phyloP scores from a whole-genome alignment of 2,888 invertebrate species.

The Amphipyra berbera region DNA sequence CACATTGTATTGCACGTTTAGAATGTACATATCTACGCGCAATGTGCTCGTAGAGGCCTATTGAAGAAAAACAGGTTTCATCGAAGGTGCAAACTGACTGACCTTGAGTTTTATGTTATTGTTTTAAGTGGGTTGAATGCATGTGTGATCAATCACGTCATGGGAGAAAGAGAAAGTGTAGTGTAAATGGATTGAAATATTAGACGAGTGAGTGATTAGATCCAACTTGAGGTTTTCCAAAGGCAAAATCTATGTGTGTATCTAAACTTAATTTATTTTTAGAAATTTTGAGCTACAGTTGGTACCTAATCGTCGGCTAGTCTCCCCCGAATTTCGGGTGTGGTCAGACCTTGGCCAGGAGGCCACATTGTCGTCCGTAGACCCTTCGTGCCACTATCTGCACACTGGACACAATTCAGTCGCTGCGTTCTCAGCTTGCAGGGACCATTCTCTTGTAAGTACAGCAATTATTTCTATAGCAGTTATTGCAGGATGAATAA shows the following conservation, averaged over 20 bases:
- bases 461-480: not conserved
- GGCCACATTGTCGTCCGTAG: slow-evolving; percentile 75
- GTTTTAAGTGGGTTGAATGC: slow-evolving; percentile 31
- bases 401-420: slow-evolving; percentile 89
- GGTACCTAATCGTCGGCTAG: slow-evolving; percentile 90
- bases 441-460: slow-evolving; percentile 91
- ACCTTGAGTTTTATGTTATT: slow-evolving; percentile 48
- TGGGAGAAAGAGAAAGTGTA: slow-evolving; percentile 37
- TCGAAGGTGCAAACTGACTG: slow-evolving; percentile 30
- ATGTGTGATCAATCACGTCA: slow-evolving; percentile 34
- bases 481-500: no score
- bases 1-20: not conserved
- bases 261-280: slow-evolving; percentile 52
- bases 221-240: slow-evolving; percentile 9
- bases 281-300: slow-evolving; percentile 91
- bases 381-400: slow-evolving; percentile 91
- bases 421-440: slow-evolving; percentile 92
- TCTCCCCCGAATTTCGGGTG: slow-evolving; percentile 91
- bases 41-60: slow-evolving; percentile 20
- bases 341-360: slow-evolving; percentile 86
- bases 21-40: not conserved
- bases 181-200: slow-evolving; percentile 36
- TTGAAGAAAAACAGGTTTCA: slow-evolving; percentile 46
- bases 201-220: slow-evolving; percentile 24
- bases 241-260: slow-evolving; percentile 7